Conservation (phyloP, 2,113 vertebrate species). For the Probosciger aterrimus region DNA sequence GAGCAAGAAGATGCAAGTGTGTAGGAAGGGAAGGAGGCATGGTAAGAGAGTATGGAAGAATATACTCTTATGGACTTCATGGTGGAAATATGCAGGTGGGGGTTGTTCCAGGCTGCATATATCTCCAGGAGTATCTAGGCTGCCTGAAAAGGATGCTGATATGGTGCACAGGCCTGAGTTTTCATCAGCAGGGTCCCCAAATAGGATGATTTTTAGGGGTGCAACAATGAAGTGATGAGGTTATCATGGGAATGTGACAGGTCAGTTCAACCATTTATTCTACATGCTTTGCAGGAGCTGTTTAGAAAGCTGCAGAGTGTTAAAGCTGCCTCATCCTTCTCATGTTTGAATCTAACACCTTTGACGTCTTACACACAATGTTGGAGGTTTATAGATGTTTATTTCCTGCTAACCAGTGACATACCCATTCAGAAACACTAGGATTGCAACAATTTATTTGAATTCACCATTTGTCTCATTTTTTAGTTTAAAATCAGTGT, state of each 20-base stretch:
- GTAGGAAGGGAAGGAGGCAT: not conserved
- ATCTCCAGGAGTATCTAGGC: not conserved
- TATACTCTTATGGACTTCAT: not conserved
- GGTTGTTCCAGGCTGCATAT: not conserved
- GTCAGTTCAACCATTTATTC: not conserved
- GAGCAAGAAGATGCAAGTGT: not conserved
- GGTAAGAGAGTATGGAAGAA: not conserved
- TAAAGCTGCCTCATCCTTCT: not conserved
- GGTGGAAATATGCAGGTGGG: not conserved
- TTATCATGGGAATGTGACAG: not conserved
- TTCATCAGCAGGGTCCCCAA: not conserved
- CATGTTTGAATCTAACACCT: not conserved
- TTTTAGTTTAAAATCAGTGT: not conserved
- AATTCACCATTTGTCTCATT: not conserved
- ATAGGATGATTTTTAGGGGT: not conserved
- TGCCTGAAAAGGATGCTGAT: not conserved
- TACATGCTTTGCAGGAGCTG: not conserved
- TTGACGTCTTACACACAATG: not conserved
- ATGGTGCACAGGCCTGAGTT: not conserved
- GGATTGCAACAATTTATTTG: not conserved
- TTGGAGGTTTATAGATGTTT: not conserved
- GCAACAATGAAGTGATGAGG: not conserved
- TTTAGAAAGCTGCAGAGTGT: not conserved
- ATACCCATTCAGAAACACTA: not conserved
- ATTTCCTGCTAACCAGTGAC: not conserved